These are phyloP conservation scores for Pseudorhombus dupliciocellatus DNA, from an alignment of 2,113 vertebrate species.

Conservation along the genomic window DNA sequence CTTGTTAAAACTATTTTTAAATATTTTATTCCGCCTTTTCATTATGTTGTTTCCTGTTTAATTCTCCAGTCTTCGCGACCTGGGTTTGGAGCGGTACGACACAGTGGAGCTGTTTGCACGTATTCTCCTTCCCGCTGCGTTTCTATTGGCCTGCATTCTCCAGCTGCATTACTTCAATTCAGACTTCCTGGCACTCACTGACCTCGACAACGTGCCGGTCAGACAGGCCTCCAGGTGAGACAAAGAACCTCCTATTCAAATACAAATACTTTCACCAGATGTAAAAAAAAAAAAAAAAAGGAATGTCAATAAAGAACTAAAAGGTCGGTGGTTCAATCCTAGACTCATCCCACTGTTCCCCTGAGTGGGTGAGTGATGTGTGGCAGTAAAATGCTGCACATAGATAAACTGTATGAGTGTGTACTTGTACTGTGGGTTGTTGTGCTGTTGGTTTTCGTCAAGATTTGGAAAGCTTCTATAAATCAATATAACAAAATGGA, in stretches of 20 bases:
- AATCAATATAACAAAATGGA: not conserved
- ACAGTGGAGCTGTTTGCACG: constrained; percentile 78
- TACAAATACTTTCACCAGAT: not conserved
- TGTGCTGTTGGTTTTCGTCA: not conserved
- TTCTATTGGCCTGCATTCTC: constrained; percentile 82
- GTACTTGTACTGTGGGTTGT: not conserved
- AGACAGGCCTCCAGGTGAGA: constrained; percentile 69
- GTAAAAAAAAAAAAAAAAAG: not conserved
- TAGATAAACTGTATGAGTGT: not conserved
- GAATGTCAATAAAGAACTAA: not conserved
- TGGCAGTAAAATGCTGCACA: not conserved
- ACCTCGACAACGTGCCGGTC: constrained; percentile 74
- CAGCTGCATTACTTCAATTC: constrained; percentile 83
- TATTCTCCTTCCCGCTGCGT: constrained; percentile 79
- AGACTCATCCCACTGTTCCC: no score
- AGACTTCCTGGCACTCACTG: constrained; percentile 81
- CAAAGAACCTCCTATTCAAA: not conserved
- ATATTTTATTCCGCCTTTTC: not conserved
- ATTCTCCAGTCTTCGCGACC: constrained; percentile 75
- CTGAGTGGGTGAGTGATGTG: no score
- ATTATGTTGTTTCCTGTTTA: not conserved
- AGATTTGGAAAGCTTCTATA: not conserved
- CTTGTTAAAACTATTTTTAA: not conserved
- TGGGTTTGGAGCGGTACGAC: constrained; percentile 79
- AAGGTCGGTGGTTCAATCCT: not conserved